Evolutionary conservation across 2,797 vertebrate genomes (phyloP), one percentile per base, ranked within the genome.

Genomic region (Setipinna tenuifilis): DNA sequence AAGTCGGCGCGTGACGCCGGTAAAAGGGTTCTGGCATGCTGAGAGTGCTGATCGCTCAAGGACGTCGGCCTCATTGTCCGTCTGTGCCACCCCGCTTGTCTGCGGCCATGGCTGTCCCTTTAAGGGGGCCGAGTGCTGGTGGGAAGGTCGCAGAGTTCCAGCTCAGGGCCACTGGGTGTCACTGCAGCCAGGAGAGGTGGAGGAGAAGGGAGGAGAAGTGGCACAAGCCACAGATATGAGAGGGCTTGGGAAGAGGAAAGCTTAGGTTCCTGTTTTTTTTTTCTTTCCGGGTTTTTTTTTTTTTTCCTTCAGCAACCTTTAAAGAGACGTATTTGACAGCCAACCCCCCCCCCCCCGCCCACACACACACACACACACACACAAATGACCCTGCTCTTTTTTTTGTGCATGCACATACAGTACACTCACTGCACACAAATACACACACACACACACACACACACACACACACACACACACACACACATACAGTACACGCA

Each of bases 71-170:
- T 65, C 7, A 25, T 59, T 59, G 58, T 59, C n/a, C 10, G 61
- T 23, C 50, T 54, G 14, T 9, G 50, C 2, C 7, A 9, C 50
- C 7, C 7, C 50, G 50, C 2, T 21, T 59, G 58, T 59, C 6
- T 23, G 61, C 23, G 82, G 48, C 85, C 85, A 82, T 89, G 87
- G 83, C 83, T 86, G 61, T 65, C 35, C 80, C 41, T 65, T 81
- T 82, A 88, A 82, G 89, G 90, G 85, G 86, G 86, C 44, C 87
- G 14, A 75, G 11, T 5, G 28, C 84, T 92, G 91, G 91, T 90
- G 87, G 91, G 92, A 31, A 19, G 68, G 6, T 16, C 5, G 16
- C 68, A 75, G 68, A 35, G 68, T 75, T 75, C 16, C 35, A 44
- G 35, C 35, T 21, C 17, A 44, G 71, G 71, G 71, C 71, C 71